phyloP scores from a whole-genome alignment of 2,113 vertebrate genomes.

The Stictonetta naevosa region DNA sequence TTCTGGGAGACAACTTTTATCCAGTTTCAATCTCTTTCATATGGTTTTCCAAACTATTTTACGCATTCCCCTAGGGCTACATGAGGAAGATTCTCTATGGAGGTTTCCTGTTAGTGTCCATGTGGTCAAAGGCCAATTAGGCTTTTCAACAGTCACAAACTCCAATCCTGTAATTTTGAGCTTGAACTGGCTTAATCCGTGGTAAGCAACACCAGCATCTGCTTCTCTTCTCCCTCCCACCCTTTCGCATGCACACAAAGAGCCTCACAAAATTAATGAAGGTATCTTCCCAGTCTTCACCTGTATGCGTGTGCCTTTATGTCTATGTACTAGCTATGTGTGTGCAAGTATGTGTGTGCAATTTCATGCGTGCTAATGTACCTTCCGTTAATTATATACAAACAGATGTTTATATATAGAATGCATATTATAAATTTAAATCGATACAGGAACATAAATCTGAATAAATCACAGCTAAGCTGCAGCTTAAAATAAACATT shows the following conservation, averaged over 20 bases:
- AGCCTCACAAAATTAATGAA: neutral
- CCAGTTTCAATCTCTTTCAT: neutral
- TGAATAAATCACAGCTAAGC: conserved; percentile 68
- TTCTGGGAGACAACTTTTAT: neutral
- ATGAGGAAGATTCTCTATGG: neutral
- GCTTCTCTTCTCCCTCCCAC: conserved; percentile 13
- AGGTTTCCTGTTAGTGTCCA: neutral
- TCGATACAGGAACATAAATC: conserved; percentile 50
- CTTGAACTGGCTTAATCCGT: neutral
- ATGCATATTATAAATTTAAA: conserved; percentile 48
- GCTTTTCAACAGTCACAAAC: neutral
- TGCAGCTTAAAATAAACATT: conserved; percentile 81
- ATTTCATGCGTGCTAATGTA: neutral
- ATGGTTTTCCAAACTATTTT: neutral
- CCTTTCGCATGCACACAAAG: neutral
- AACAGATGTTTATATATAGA: conserved; percentile 50
- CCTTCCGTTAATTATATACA: neutral
- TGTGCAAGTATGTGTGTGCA: rapidly evolving
- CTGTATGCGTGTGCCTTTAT: neutral
- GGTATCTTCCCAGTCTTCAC: conserved; percentile 8
- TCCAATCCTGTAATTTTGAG: neutral
- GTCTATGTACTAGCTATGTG: neutral
- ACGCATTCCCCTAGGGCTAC: neutral
- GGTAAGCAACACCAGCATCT: neutral
- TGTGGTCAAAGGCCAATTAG: neutral